These are phyloP conservation scores for Cryptocephalus moraei DNA, from an alignment of 2,888 invertebrate genomes.

Conservation along the genomic window DNA sequence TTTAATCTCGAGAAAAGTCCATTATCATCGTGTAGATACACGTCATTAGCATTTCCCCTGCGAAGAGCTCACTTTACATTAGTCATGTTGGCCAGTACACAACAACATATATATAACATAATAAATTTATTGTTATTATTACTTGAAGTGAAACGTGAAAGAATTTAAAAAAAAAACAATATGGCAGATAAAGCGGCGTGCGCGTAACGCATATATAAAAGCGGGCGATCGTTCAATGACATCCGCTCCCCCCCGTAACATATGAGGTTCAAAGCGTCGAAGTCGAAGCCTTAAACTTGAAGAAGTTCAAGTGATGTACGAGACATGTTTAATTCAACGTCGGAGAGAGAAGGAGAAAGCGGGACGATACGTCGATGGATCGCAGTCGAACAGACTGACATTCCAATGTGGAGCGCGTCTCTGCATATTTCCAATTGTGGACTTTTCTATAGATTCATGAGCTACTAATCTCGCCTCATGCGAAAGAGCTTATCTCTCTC, in stretches of 20 bases:
- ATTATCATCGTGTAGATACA: too few relatives aligned
- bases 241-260: slow-evolving; percentile 20
- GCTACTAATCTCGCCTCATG: too few relatives aligned
- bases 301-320: slow-evolving; percentile 29
- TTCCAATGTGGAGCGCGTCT: slow-evolving; percentile 16
- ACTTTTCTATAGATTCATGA: too few relatives aligned
- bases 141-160: slow-evolving; percentile 25
- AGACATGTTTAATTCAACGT: slow-evolving; percentile 30
- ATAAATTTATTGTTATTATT: slow-evolving; percentile 30
- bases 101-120: slow-evolving; percentile 23
- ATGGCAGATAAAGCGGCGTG: slow-evolving; percentile 24
- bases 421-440: slow-evolving; percentile 8
- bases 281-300: slow-evolving; percentile 27
- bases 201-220: background rate
- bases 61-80: slow-evolving; percentile 16
- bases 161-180: slow-evolving; percentile 25
- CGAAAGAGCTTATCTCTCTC: too few relatives aligned
- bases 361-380: slow-evolving; percentile 18
- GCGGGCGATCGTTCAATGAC: slow-evolving; percentile 33
- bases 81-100: slow-evolving; percentile 16
- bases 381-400: slow-evolving; percentile 22
- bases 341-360: slow-evolving; percentile 4
- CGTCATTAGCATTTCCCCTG: slow-evolving; percentile 8
- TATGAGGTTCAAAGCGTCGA: slow-evolving; percentile 26
- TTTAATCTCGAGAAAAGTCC: too few relatives aligned